These are phyloP conservation scores for Girardia tigrina DNA, from an alignment of 2,888 invertebrate genomes.

Conservation along the genomic window DNA sequence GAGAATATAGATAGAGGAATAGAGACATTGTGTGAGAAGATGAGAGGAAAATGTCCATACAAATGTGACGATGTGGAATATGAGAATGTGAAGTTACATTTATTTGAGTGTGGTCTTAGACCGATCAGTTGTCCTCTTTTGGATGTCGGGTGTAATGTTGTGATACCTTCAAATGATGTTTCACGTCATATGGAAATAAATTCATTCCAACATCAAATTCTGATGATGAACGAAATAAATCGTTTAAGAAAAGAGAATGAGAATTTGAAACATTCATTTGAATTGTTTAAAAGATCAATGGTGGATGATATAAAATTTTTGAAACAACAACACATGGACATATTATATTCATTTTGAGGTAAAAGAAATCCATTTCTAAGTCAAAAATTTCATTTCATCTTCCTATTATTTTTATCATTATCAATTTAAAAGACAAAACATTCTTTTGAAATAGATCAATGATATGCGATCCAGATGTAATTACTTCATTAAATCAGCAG, in stretches of 20 bases:
- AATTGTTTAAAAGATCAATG: too few species aligned
- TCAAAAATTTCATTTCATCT: too few species aligned
- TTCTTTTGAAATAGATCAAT: too few species aligned
- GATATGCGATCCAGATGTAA: too few species aligned
- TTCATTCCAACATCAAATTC: neutral
- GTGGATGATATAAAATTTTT: too few species aligned
- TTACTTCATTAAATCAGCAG: too few species aligned
- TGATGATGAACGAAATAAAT: neutral
- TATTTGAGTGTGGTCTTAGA: neutral
- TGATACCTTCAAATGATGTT: neutral
- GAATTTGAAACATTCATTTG: neutral
- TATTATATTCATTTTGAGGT: too few species aligned
- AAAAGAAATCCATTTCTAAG: too few species aligned
- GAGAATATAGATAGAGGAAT: neutral
- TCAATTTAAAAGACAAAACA: too few species aligned
- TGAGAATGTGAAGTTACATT: neutral
- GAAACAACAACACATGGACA: too few species aligned
- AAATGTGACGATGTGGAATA: neutral
- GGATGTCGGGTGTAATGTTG: neutral
- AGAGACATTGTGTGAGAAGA: neutral
- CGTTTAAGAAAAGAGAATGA: neutral
- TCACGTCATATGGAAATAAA: neutral
- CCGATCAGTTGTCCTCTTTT: neutral
- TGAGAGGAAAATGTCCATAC: neutral
- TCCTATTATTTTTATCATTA: too few species aligned